Conservation (phyloP, 2,888 invertebrate species). For the Zele albiditarsus region DNA sequence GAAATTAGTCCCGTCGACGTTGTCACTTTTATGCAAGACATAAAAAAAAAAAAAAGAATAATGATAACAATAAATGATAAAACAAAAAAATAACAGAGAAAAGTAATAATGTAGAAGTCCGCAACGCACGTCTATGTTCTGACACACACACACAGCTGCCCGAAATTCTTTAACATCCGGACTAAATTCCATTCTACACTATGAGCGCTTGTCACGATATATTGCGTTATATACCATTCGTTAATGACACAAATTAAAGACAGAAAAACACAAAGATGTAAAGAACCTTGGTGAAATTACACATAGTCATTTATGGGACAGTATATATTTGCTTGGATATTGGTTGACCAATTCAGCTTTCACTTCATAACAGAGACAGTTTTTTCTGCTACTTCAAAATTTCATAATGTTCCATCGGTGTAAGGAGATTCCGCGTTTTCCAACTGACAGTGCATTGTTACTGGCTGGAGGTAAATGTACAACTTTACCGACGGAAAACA, state of each 20-base stretch:
- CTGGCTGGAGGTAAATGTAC: too few species aligned
- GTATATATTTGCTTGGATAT: background rate
- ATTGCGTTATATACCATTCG: conserved; percentile 22
- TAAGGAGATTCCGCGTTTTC: background rate
- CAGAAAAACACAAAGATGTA: background rate
- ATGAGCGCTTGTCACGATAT: conserved; percentile 32
- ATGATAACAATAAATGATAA: conserved; percentile 17
- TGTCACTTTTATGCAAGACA: conserved; percentile 13
- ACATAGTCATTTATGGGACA: background rate
- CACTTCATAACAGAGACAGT: background rate
- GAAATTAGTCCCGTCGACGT: conserved; percentile 37
- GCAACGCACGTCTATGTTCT: conserved; percentile 25
- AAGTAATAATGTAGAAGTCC: conserved; percentile 24
- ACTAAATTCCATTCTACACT: conserved; percentile 36
- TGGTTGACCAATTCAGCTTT: background rate
- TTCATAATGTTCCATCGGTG: background rate
- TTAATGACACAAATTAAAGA: conserved; percentile 7
- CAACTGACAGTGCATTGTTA: background rate
- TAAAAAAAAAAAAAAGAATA: background rate
- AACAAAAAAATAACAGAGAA: conserved; percentile 18
- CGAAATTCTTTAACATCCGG: conserved; percentile 35
- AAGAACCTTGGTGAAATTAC: background rate
- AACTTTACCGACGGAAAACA: too few species aligned
- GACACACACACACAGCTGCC: conserved; percentile 33
- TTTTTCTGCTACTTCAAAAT: background rate